Percentiles rank a stretch among this genome's conserved stretches.
These are phyloP conservation scores for Syritta pipiens DNA, from an alignment of 2,888 invertebrate genomes.

Conservation along the genomic window DNA sequence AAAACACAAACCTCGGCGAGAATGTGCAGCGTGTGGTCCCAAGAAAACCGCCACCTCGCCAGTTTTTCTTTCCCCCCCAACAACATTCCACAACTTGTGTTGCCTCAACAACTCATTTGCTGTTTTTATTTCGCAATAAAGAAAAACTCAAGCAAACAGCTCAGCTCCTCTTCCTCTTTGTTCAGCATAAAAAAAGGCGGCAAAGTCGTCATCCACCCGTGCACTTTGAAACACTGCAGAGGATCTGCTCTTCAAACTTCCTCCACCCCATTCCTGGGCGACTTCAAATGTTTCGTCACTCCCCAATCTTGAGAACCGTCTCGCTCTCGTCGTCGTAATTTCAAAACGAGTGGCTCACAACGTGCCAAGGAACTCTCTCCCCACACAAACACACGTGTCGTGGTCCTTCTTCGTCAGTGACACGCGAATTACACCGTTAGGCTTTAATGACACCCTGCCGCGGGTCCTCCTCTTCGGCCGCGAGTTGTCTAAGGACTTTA, in stretches of 20 bases:
- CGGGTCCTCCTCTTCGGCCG: constrained; percentile 2
- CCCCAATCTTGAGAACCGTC: no score
- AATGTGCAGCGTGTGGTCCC: no score
- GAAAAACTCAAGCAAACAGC: constrained; percentile 9
- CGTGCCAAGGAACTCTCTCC: no score
- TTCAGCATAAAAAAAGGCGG: not conserved
- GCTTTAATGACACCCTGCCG: constrained; percentile 16
- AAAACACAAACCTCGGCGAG: no score
- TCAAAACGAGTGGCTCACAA: not conserved
- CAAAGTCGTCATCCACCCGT: constrained; percentile 35
- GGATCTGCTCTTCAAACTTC: not conserved
- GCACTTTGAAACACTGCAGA: not conserved
- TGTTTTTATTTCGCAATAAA: constrained; percentile 31
- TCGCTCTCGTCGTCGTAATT: constrained; percentile 20
- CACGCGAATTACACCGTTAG: constrained; percentile 54
- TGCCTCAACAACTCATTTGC: constrained; percentile 25
- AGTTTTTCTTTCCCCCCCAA: not conserved
- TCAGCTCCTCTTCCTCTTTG: not conserved
- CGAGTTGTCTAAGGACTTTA: constrained; percentile 30
- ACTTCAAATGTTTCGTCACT: no score
- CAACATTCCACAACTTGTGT: constrained; percentile 2
- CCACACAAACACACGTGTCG: not conserved
- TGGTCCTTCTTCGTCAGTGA: constrained; percentile 36
- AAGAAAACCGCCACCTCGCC: not conserved
- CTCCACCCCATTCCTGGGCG: not conserved